A percentile compares a stretch with the other conserved stretches of the same genome.
These are phyloP conservation scores for Epizoanthus stellaris DNA, from an alignment of 92 coral and sea anemone genomes.

Conservation along the genomic window DNA sequence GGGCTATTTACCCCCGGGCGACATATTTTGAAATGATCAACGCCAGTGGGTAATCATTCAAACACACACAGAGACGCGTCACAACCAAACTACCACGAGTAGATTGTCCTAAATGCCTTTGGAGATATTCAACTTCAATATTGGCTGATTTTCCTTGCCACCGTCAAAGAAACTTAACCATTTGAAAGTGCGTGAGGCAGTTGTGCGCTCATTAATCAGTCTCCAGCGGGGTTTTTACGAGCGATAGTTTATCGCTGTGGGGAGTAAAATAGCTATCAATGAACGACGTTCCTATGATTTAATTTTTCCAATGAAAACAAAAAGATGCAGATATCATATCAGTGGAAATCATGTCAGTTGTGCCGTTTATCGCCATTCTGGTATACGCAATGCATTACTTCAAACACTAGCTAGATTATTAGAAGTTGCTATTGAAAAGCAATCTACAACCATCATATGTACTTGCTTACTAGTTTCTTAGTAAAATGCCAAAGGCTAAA, in stretches of 20 bases:
- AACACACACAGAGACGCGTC: neutral
- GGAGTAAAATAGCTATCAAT: neutral
- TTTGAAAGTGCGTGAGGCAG: conserved; percentile 11
- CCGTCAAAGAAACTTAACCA: neutral
- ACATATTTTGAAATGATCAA: neutral
- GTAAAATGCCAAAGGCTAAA: neutral
- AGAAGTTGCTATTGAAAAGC: neutral
- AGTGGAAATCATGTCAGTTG: neutral
- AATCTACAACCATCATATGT: neutral
- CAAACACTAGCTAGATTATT: neutral
- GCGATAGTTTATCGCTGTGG: neutral
- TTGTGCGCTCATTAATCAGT: neutral
- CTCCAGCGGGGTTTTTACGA: neutral
- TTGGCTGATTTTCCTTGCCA: neutral
- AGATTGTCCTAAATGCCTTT: too few species aligned
- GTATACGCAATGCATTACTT: neutral
- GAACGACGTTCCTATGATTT: neutral
- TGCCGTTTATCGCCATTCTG: neutral
- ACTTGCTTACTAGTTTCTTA: neutral
- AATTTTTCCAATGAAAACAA: neutral
- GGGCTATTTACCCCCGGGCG: conserved; percentile 21
- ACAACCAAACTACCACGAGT: neutral
- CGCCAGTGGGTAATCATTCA: too few species aligned
- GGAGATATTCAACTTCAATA: neutral
- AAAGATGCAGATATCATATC: neutral